phyloP scores from a whole-genome alignment of 2,113 vertebrate species.

The Eulemur macaco region DNA sequence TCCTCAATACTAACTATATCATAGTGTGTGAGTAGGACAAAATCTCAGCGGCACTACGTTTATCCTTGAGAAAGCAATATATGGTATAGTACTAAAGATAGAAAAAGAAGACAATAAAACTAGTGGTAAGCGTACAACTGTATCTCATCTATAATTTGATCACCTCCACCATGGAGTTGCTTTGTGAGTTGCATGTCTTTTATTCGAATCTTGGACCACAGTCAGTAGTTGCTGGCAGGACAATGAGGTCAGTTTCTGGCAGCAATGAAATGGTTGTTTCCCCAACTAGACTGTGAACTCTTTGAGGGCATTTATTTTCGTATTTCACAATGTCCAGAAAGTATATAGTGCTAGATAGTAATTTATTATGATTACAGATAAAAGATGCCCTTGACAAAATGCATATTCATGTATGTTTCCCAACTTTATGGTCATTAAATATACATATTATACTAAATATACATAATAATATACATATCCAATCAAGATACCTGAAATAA shows the following conservation, averaged over 20 bases:
- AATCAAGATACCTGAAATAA: neutral
- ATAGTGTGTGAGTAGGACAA: neutral
- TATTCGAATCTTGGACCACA: slow-evolving; percentile 48
- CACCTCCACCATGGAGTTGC: neutral
- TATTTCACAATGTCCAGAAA: slow-evolving; percentile 24
- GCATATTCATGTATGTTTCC: neutral
- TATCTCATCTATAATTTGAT: neutral
- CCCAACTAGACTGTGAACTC: neutral
- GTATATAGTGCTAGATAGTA: neutral
- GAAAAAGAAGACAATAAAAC: neutral
- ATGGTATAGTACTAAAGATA: neutral
- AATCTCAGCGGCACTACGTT: neutral
- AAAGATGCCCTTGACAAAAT: neutral
- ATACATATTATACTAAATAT: neutral
- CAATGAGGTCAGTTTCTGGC: slow-evolving; percentile 42
- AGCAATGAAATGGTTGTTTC: slow-evolving; percentile 1
- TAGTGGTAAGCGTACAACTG: neutral
- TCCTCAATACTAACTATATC: neutral
- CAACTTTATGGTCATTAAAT: neutral
- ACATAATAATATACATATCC: neutral
- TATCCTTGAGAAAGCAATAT: neutral
- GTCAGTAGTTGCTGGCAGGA: slow-evolving; percentile 34
- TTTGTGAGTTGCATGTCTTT: slow-evolving; percentile 24
- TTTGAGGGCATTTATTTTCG: slow-evolving; percentile 47
- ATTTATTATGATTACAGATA: slow-evolving; percentile 3